These are phyloP conservation scores for Caenorhabditis sp. DNA, from an alignment of 2,888 invertebrate species.

Conservation along the genomic window DNA sequence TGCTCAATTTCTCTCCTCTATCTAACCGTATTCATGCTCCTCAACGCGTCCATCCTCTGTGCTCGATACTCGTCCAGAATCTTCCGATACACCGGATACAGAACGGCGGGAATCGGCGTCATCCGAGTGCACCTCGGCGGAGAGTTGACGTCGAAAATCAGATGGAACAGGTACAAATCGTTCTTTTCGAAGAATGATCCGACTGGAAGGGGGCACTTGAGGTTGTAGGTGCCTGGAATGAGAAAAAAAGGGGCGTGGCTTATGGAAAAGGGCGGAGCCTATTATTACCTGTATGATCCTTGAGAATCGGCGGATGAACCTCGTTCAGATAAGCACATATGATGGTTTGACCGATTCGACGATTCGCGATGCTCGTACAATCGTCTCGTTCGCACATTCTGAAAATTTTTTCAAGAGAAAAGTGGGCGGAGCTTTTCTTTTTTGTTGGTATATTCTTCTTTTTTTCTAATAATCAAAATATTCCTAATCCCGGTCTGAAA, in stretches of 20 bases:
- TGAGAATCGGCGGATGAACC: conserved; percentile 25
- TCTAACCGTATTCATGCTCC: neutral
- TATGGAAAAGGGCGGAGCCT: too few species aligned
- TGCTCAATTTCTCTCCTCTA: neutral
- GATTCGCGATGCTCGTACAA: conserved; percentile 46
- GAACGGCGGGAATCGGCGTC: conserved; percentile 54
- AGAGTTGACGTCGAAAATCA: conserved; percentile 18
- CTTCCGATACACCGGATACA: conserved; percentile 57
- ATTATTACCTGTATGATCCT: conserved; percentile 52
- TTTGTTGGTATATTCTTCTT: neutral
- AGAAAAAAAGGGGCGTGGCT: neutral
- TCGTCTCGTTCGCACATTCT: conserved; percentile 66
- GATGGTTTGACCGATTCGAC: conserved; percentile 51
- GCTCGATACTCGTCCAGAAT: conserved; percentile 51
- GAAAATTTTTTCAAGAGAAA: neutral
- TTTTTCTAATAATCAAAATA: neutral
- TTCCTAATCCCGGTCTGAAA: neutral
- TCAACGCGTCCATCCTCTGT: conserved; percentile 31
- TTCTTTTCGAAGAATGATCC: conserved; percentile 15
- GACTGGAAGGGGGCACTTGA: conserved; percentile 33
- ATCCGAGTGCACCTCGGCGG: conserved; percentile 37
- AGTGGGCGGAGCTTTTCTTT: neutral
- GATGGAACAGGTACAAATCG: conserved; percentile 55
- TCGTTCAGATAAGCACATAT: conserved; percentile 50
- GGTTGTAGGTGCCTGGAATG: conserved; percentile 33